Evolutionary conservation across 2,888 invertebrate genomes (phyloP), one percentile per base, ranked within the genome.

Genomic region (Leucophora obtusa): DNA sequence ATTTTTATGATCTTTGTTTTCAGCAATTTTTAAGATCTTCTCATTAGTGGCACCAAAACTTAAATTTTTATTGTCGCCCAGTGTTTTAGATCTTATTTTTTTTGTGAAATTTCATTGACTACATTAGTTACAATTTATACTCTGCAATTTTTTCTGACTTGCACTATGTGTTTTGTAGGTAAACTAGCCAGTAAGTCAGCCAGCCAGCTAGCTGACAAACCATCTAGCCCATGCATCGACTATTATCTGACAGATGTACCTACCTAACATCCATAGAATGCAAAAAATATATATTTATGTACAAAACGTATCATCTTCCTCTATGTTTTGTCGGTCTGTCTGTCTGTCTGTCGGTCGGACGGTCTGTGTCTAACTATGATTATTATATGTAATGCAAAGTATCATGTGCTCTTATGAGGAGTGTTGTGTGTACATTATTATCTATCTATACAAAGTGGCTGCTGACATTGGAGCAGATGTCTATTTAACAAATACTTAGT

Each of bases 391-490:
- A 62, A 50, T 47, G 18, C 56, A 47, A 56, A 56, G 24, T 47
- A 18, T 38, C 59, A 24, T 33, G 38, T 53, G 21, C 24, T 21
- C 4, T 21, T 21, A 21, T 21, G 21, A 21, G 21, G 2, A 3
- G 21, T 21, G 21, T 21, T 14, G 15, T n/a, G 43, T 47, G 43
- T 47, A 47, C 43, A 47, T 43, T 43, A 43, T 43, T 43, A 43
- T 14, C 14, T 14, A 43, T 43, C 8, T 35, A 8, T 10, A 11
- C 38, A 38, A 11, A 47, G n/a, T 47, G 43, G 58, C 33, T 56
- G 53, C 74, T 80, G 79, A 80, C 79, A 80, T 80, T 80, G 75
- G 68, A 71, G 68, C 66, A 68, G 79, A 56, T 80, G 79, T 68
- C 62, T 80, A 63, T 75, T 79, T 71, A 58, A 51, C 58, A 62